A percentile compares a stretch with the other conserved stretches of the same genome.
Evolutionary conservation across 2,113 vertebrate species (phyloP).

Genomic region (Arvicanthis niloticus): DNA sequence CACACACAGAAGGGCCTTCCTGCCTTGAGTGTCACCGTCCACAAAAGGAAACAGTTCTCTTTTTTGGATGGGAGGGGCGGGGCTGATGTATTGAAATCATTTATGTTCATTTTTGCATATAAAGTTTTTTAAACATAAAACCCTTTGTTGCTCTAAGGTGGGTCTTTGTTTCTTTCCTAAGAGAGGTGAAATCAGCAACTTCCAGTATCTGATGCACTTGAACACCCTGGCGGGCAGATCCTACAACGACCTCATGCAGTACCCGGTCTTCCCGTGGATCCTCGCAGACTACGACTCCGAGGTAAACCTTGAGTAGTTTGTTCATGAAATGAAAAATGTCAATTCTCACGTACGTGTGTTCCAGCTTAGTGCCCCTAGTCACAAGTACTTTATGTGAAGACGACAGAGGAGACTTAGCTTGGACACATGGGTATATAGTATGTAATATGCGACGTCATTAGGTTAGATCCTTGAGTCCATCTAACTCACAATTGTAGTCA

Average conservation of each 20-base stretch:
- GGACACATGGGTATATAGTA: background rate
- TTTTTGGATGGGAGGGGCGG: background rate
- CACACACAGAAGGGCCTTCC: background rate
- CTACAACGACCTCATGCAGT: constrained; percentile 99
- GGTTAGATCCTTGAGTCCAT: background rate
- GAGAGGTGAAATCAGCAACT: constrained; percentile 99
- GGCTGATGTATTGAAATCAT: background rate
- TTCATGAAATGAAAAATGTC: background rate
- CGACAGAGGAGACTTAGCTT: constrained; percentile 1
- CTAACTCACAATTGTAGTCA: background rate
- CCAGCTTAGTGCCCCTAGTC: background rate
- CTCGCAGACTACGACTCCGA: constrained; percentile 97
- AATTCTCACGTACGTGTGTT: constrained; percentile 13
- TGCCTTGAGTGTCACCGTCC: background rate
- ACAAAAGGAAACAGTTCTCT: background rate
- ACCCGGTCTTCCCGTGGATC: constrained; percentile 99
- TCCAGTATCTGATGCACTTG: constrained; percentile 99
- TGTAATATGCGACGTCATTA: background rate
- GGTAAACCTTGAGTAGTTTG: constrained; percentile 85
- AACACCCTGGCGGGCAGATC: constrained; percentile 98
- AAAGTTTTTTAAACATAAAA: background rate
- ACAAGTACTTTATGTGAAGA: background rate
- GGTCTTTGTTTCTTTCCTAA: constrained; percentile 84
- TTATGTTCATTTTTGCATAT: constrained; percentile 36
- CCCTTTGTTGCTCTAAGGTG: constrained; percentile 30